These are phyloP conservation scores for Eupithecia inturbata DNA, from an alignment of 2,888 invertebrate species.

Conservation along the genomic window DNA sequence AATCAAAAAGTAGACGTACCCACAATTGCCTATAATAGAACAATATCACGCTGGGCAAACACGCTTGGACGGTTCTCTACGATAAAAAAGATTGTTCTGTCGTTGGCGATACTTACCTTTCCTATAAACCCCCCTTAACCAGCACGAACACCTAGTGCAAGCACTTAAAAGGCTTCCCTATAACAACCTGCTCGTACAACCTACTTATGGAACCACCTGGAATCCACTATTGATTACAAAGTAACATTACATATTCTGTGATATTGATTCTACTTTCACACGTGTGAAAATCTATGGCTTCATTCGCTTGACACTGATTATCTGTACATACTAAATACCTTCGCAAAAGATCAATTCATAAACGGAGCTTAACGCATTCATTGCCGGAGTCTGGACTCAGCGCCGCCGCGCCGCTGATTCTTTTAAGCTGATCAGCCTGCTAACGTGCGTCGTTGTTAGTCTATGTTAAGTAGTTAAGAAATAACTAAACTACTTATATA, in stretches of 20 bases:
- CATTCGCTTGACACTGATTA: slow-evolving; percentile 6
- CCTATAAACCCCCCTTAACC: neutral
- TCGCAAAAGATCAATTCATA: neutral
- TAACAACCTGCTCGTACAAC: neutral
- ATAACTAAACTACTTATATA: too few species aligned
- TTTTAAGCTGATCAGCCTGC: too few species aligned
- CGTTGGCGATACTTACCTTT: neutral
- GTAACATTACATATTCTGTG: too few species aligned
- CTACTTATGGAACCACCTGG: neutral
- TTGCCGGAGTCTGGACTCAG: too few species aligned
- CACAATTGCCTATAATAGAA: neutral
- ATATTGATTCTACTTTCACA: slow-evolving; percentile 10
- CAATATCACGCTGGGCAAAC: neutral
- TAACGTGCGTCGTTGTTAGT: too few species aligned
- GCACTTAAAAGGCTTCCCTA: slow-evolving; percentile 33
- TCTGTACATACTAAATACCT: neutral
- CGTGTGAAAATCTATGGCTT: slow-evolving; percentile 6
- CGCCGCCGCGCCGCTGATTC: too few species aligned
- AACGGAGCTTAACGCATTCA: too few species aligned
- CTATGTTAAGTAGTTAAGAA: too few species aligned
- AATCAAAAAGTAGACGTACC: too few species aligned
- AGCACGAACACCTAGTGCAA: slow-evolving; percentile 26
- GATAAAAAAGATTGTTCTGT: neutral
- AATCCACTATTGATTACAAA: slow-evolving; percentile 1
- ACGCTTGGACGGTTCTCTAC: neutral